These are phyloP conservation scores for Grallaria varia DNA, from an alignment of 2,113 vertebrate genomes.

Conservation along the genomic window DNA sequence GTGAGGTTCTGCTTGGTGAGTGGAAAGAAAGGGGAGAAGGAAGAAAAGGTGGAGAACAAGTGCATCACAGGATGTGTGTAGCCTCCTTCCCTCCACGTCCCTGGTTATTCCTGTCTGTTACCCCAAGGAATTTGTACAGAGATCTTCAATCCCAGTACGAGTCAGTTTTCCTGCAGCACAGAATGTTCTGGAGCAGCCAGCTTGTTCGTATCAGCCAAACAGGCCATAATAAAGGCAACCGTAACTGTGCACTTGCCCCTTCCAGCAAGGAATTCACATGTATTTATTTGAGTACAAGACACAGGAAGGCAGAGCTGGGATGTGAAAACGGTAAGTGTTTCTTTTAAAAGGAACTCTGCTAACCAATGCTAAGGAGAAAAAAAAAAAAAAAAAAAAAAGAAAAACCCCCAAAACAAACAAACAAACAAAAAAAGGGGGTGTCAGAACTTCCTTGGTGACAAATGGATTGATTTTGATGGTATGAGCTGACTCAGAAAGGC, in stretches of 20 bases:
- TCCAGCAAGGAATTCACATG: neutral
- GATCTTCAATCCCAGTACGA: neutral
- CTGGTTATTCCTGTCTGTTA: neutral
- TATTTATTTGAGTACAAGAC: neutral
- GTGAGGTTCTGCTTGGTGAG: neutral
- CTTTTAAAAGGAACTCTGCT: neutral
- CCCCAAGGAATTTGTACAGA: neutral
- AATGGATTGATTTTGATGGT: neutral
- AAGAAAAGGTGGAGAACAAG: neutral
- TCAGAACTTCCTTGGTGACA: neutral
- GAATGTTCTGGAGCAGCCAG: neutral
- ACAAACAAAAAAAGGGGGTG: neutral
- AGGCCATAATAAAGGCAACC: neutral
- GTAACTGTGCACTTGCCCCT: fast-evolving
- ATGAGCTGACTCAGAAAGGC: neutral
- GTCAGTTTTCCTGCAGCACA: neutral
- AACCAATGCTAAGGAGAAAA: neutral
- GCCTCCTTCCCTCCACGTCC: neutral
- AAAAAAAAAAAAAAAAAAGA: neutral
- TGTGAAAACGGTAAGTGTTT: neutral
- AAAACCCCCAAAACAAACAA: too few relatives aligned
- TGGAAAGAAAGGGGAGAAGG: neutral
- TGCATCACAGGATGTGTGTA: fast-evolving
- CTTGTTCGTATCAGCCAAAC: neutral
- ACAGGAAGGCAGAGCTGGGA: neutral